phyloP scores from a whole-genome alignment of 2,888 invertebrate genomes.

The Cerastoderma edule region DNA sequence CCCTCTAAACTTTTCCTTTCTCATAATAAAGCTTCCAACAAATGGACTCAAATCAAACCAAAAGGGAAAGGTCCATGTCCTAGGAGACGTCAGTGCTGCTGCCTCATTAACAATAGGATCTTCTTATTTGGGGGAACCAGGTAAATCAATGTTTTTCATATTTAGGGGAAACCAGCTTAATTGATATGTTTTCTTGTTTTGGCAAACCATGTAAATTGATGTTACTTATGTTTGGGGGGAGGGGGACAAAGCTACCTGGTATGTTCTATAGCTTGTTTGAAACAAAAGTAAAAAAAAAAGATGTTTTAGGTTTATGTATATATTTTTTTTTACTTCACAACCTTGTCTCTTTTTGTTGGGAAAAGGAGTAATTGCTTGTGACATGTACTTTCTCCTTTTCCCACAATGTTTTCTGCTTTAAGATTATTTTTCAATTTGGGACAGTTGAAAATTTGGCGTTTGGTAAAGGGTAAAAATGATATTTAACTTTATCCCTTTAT shows the following conservation, averaged over 20 bases:
- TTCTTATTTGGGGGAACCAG: slow-evolving; percentile 96
- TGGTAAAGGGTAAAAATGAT: neutral
- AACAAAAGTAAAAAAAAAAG: neutral
- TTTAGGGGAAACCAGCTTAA: neutral
- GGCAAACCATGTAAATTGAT: no score
- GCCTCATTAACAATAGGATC: slow-evolving; percentile 89
- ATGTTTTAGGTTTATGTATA: neutral
- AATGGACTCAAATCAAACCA: slow-evolving; percentile 77
- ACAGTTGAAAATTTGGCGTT: neutral
- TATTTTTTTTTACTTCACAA: neutral
- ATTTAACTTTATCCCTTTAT: neutral
- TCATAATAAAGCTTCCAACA: slow-evolving; percentile 71
- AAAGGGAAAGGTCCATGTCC: slow-evolving; percentile 83
- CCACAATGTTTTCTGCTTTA: neutral
- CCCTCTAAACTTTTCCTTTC: neutral
- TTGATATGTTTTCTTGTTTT: neutral
- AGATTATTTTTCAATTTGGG: neutral
- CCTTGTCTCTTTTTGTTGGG: no score
- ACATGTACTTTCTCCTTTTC: no score
- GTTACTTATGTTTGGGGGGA: no score
- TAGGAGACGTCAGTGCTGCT: slow-evolving; percentile 89
- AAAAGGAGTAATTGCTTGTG: no score
- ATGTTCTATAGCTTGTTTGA: neutral
- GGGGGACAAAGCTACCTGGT: no score
- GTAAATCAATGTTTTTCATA: slow-evolving; percentile 45